A percentile compares a stretch with the other conserved stretches of the same genome.
Conservation (phyloP, 2,113 vertebrate genomes). For the Sterrhoptilus dennistouni region DNA sequence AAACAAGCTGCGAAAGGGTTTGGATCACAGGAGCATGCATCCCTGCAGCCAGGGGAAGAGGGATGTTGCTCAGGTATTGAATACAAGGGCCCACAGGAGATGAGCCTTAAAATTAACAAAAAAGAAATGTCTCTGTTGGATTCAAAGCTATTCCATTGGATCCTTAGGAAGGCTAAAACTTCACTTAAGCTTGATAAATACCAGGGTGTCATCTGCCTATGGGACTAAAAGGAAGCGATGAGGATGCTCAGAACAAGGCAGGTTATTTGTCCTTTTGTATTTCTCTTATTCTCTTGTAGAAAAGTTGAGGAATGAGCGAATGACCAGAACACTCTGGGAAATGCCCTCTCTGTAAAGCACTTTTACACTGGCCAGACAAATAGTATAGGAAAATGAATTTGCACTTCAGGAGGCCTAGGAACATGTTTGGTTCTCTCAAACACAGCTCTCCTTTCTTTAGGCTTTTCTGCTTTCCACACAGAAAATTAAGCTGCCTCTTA, state of each 20-base stretch:
- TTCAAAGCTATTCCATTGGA: neutral
- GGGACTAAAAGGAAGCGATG: neutral
- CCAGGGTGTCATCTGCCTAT: neutral
- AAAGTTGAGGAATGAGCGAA: neutral
- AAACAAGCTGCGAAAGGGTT: neutral
- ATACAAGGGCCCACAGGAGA: neutral
- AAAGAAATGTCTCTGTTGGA: neutral
- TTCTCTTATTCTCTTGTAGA: neutral
- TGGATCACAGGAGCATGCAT: neutral
- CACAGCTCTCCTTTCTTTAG: neutral
- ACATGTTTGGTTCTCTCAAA: neutral
- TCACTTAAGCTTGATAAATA: neutral
- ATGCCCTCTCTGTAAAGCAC: neutral
- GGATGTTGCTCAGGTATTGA: neutral
- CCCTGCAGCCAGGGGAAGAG: neutral
- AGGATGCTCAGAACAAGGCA: neutral
- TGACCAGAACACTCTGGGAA: neutral
- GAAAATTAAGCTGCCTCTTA: neutral
- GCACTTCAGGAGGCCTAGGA: neutral
- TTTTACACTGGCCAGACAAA: neutral
- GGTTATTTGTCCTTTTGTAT: neutral
- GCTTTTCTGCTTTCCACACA: neutral
- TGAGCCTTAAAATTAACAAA: neutral
- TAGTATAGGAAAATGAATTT: neutral
- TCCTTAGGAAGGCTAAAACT: neutral